Conservation (phyloP, 2,797 vertebrate species). For the Labeo calbasu region DNA sequence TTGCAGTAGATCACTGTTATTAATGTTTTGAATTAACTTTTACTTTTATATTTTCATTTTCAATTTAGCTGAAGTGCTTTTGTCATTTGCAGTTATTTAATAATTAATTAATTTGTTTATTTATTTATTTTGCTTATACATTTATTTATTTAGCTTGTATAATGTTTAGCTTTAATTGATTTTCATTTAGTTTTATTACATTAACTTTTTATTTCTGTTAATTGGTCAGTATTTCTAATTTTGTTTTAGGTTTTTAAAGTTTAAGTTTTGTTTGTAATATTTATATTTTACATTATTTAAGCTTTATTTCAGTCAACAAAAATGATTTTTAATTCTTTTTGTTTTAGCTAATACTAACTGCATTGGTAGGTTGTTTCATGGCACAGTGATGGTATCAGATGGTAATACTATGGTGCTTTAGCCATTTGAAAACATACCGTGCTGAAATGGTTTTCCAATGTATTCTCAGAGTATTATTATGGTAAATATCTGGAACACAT, state of each 20-base stretch:
- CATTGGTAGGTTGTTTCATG: too few species aligned
- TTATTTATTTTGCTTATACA: too few species aligned
- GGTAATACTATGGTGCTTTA: background rate
- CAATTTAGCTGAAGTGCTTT: too few species aligned
- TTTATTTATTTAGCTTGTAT: too few species aligned
- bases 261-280: background rate
- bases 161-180: background rate
- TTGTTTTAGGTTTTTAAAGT: background rate
- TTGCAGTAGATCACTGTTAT: too few species aligned
- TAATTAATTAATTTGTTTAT: too few species aligned
- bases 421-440: background rate
- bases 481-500: background rate
- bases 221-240: background rate
- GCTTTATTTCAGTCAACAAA: background rate
- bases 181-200: background rate
- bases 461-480: background rate
- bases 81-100: too few species aligned
- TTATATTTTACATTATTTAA: background rate
- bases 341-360: too few species aligned
- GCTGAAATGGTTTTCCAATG: background rate
- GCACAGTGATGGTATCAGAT: background rate
- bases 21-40: too few species aligned
- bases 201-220: background rate
- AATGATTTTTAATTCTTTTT: background rate
- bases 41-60: too few species aligned